Base-by-base conservation (phyloP, 2,888 invertebrate genomes). In the Dimorphilus gyrociliatus region DNA sequence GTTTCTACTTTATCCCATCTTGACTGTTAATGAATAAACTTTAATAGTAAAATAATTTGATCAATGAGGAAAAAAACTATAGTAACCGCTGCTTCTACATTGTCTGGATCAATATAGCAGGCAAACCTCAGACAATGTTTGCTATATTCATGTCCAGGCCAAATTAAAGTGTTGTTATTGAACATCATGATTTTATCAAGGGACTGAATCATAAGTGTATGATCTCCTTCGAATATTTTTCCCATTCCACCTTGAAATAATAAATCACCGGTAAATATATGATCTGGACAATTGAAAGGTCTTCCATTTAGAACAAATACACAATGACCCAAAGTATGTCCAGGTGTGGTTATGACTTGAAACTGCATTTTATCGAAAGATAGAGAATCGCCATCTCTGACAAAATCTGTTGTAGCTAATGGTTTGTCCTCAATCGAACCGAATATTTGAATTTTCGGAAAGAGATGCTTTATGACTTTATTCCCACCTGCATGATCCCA, bases 71-170 rank as follows among this genome's bases (percentile, higher is more conserved):
- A n/a, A n/a, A n/a, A n/a, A n/a, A n/a, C n/a, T n/a, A n/a, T n/a
- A n/a, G n/a, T n/a, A n/a, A 48, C 49, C 44, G 47, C 39, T 5
- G 47, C 42, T 3, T 30, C 38, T 28, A 34, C 30, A 38, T 55
- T 55, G n/a, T 48, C 46, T 12, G 46, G 45, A 4, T 56, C 53
- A 13, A 57, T 23, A 23, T 47, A 42, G 18, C 39, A 39, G 3
- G 50, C 47, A 48, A 55, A 57, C 26, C 52, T 48, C 19, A 57
- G 38, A 37, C 56, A 55, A 21, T 51, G 48, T 15, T 33, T 16
- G 4, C 53, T 50, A 44, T 55, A 55, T 33, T 57, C 57, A 43
- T 57, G 57, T 30, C 55, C 57, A 45, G 57, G 57, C 57, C 57
- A 58, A 4, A 58, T 28, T 3, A 55, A 34, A 1, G 52, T 51